Evolutionary conservation across 1,140 invertebrate genomes (phyloP).

Genomic region (Papilio polyxenes): DNA sequence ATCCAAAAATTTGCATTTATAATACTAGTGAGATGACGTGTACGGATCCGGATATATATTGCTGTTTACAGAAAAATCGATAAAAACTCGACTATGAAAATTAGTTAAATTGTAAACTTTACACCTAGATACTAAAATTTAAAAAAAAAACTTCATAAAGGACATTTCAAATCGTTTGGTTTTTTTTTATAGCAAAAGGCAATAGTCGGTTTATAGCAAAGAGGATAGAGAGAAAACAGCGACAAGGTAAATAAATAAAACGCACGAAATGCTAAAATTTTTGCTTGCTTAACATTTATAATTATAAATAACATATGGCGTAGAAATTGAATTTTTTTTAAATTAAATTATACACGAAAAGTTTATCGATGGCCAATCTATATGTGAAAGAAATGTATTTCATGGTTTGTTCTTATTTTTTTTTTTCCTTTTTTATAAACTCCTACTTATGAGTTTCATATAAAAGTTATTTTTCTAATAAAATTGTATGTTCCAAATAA

Average conservation of each 20-base stretch:
- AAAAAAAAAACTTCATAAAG: too few species aligned
- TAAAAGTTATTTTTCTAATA: too few species aligned
- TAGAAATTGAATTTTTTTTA: too few species aligned
- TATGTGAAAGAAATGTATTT: neutral
- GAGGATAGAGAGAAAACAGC: neutral
- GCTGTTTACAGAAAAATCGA: neutral
- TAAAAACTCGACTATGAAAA: neutral
- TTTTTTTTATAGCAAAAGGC: too few species aligned
- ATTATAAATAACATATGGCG: too few species aligned
- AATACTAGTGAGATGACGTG: neutral
- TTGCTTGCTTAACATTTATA: neutral
- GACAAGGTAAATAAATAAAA: neutral
- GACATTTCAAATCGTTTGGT: too few species aligned
- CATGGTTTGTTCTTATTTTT: too few species aligned
- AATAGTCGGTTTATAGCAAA: too few species aligned
- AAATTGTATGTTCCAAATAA: neutral
- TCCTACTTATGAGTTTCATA: too few species aligned
- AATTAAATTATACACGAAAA: neutral
- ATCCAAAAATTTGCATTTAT: too few species aligned
- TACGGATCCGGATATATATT: constrained; percentile 1
- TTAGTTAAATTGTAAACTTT: neutral
- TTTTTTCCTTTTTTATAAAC: too few species aligned
- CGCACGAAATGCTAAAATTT: neutral
- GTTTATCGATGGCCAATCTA: neutral
- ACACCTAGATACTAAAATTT: neutral